These are phyloP conservation scores for Psittacula cyanocephala DNA, from an alignment of 2,113 vertebrate species.

Conservation along the genomic window DNA sequence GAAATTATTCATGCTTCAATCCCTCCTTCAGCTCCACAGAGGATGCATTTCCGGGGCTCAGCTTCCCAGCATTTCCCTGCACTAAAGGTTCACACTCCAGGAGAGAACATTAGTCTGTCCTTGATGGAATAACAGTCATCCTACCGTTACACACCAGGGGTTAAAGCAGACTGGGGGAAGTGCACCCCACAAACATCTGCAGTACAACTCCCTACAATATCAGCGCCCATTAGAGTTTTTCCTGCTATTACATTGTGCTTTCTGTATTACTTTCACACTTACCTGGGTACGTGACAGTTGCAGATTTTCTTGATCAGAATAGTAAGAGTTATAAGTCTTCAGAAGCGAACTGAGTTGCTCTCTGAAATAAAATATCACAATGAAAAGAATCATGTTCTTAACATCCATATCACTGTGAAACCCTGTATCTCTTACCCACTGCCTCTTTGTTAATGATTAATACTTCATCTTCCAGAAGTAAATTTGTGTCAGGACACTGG, in stretches of 20 bases:
- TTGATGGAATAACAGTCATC: no score
- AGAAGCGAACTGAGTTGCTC: constrained; percentile 74
- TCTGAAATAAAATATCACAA: constrained; percentile 47
- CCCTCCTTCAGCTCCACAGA: background rate
- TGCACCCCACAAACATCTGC: background rate
- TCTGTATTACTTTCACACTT: background rate
- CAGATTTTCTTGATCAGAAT: constrained; percentile 75
- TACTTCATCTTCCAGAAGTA: background rate
- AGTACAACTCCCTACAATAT: no score
- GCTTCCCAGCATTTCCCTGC: fast-evolving
- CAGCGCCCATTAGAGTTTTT: fast-evolving
- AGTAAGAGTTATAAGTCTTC: constrained; percentile 78
- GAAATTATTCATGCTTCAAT: background rate
- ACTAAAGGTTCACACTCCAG: fast-evolving
- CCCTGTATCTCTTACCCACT: background rate
- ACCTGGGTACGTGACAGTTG: constrained; percentile 74
- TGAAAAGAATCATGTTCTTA: background rate
- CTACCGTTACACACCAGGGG: no score
- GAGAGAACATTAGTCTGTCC: no score
- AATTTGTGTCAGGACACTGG: background rate
- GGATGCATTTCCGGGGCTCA: fast-evolving
- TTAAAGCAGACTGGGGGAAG: background rate
- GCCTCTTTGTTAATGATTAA: background rate
- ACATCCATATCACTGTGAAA: background rate
- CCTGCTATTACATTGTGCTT: background rate